Conservation (phyloP, 2,113 vertebrate genomes). For the Cyanoliseus patagonus region DNA sequence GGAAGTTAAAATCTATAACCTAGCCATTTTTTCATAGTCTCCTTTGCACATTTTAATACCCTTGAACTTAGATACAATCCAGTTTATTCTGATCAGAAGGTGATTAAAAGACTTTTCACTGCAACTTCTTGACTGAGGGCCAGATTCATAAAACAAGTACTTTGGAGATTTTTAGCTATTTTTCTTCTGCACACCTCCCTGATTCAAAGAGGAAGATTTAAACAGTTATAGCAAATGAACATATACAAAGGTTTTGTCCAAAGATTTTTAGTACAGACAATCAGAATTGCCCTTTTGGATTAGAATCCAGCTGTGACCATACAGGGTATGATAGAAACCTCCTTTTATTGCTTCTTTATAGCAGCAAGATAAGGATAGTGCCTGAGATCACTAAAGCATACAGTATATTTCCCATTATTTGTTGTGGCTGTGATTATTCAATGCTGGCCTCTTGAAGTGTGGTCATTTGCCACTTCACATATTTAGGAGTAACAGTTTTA, state of each 20-base stretch:
- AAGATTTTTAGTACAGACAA: not conserved
- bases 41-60: constrained; percentile 82
- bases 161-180: not conserved
- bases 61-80: constrained; percentile 79
- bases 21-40: constrained; percentile 73
- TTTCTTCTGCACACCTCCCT: not conserved
- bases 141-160: constrained; percentile 61
- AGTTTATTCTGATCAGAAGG: constrained; percentile 74
- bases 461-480: not conserved
- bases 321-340: not conserved
- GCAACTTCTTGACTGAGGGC: constrained; percentile 67
- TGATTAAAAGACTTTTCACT: constrained; percentile 75
- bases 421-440: not conserved
- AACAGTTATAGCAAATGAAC: not conserved
- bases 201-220: not conserved
- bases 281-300: constrained; percentile 3
- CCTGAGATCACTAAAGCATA: not conserved
- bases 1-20: constrained; percentile 89
- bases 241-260: not conserved
- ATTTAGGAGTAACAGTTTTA: not conserved
- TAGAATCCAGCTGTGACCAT: not conserved
- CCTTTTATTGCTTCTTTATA: constrained; percentile 12
- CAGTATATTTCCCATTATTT: not conserved
- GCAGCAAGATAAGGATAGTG: not conserved
- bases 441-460: not conserved